A percentile compares a stretch with the other conserved stretches of the same genome.
These are phyloP conservation scores for Spilosoma lubricipeda DNA, from an alignment of 2,888 invertebrate genomes.

Conservation along the genomic window DNA sequence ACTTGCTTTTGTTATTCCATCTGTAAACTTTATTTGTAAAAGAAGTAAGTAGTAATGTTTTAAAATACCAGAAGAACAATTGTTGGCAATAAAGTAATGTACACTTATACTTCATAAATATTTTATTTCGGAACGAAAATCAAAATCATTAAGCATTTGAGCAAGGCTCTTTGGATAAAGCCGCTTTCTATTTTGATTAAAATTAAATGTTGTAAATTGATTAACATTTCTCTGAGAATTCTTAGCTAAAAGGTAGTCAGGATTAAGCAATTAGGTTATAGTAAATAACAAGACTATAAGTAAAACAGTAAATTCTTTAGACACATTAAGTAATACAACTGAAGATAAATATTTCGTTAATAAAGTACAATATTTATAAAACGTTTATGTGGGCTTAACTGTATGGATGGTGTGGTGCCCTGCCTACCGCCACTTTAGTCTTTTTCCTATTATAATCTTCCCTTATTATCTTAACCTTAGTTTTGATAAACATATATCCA, in stretches of 20 bases:
- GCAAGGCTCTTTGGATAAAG: conserved; percentile 25
- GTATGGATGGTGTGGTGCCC: too few species aligned
- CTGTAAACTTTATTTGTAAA: neutral
- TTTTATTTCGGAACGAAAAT: conserved; percentile 15
- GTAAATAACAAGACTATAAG: conserved; percentile 35
- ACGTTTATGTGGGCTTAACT: too few species aligned
- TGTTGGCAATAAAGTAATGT: neutral
- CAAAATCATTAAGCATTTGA: conserved; percentile 28
- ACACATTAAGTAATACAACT: neutral
- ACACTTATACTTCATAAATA: neutral
- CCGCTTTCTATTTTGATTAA: conserved; percentile 32
- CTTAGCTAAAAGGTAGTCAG: conserved; percentile 29
- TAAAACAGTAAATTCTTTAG: conserved; percentile 27
- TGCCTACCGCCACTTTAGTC: too few species aligned
- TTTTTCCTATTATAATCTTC: too few species aligned
- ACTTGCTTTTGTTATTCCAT: neutral
- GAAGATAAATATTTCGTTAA: too few species aligned
- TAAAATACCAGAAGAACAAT: neutral
- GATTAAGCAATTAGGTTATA: conserved; percentile 35
- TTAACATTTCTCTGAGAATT: conserved; percentile 26
- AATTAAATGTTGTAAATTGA: conserved; percentile 33
- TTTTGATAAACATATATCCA: too few species aligned
- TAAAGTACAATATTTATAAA: too few species aligned
- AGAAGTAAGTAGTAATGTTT: neutral
- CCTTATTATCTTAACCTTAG: too few species aligned